Base-by-base conservation (phyloP, 2,797 vertebrate species). In the Sebastes paucispinis region DNA sequence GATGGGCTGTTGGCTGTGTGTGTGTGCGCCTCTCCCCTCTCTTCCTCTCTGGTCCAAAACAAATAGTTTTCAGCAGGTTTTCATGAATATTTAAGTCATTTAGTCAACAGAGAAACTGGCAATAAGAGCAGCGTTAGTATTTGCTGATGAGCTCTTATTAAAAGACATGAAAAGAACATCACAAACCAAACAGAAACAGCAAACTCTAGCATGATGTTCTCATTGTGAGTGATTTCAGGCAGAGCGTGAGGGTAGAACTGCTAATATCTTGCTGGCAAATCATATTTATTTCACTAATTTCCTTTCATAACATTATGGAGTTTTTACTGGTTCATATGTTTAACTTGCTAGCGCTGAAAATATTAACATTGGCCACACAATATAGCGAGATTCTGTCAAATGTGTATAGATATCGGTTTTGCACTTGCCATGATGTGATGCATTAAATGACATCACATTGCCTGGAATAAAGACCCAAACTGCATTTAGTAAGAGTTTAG, bases 71-170 rank as follows among this genome's bases (percentile, higher is more conserved):
- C 22, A 68, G 79, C 84, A 88, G 87, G 68, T 88, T 90, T 89
- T 88, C 84, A 87, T 88, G 75, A 89, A 84, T 87, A 85, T 87
- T 85, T 90, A 52, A 70, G 34, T 12, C 69, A 72, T 71, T 80
- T 58, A 34, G 36, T 77, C 60, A 31, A 69, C 71, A 60, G 66
- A 72, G 24, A 47, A 69, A 62, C 29, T 77, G 54, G 16, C 76
- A 69, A 12, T 39, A 50, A 62, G 54, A 43, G 36, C 32, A 58
- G n/a, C 3, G 8, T 71, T 77, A 67, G 58, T 60, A 69, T 29
- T 52, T 47, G 43, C 57, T 47, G 59, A 14, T 65, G 73, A 63
- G 75, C 81, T 50, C 59, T 71, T 22, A 59, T 58, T 72, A 27
- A 80, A 68, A 73, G 31, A 22, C 3, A 31, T 59, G 34, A 75